Evolutionary conservation across 2,113 vertebrate genomes (phyloP), one percentile per base, ranked within the genome.

Genomic region (Lophius piscatorius): DNA sequence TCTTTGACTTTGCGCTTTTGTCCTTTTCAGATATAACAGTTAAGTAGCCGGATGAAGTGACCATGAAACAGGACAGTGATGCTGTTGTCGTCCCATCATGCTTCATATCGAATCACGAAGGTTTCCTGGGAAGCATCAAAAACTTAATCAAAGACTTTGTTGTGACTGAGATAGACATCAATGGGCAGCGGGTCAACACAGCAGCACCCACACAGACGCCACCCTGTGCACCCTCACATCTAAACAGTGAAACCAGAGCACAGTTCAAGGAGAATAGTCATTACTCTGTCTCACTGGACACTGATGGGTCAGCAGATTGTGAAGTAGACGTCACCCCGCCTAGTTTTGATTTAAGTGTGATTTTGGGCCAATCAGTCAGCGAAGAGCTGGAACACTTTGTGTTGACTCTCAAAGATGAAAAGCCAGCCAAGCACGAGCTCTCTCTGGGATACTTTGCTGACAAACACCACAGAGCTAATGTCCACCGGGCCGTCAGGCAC

Each of bases 81-180:
- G 46, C 23, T 44, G 46, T 22, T 41, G 55, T 38, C 54, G 50
- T 74, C 51, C 79, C 90, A 33, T 31, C 33, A 1, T 88, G 74
- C 69, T 94, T 92, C 65, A 47, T 95, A 34, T 94, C 85, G 5
- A 76, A 80, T 35, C 96, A 98, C 35, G 33, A 77, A 18, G 96
- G 97, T 26, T 98, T 99, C 78, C 33, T 60, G 2, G 96, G 97
- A 9, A 94, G 80, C 2, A 93, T 98, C 70, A 98, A 98, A 90
- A 92, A 83, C 60, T 90, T 83, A 0, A 89, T 92, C n/a, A 68
- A 64, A 44, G 96, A 98, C 87, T 99, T 98, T 74, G 68, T 95
- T 5, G 96, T 98, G 74, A 93, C 79, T 1, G 97, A 98, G 70
- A 93, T 98, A 13, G 89, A 94, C 82, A 46, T 70, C 2, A 45